Evolutionary conservation across 2,113 vertebrate species (phyloP).

Genomic region (Neogobius melanostomus): DNA sequence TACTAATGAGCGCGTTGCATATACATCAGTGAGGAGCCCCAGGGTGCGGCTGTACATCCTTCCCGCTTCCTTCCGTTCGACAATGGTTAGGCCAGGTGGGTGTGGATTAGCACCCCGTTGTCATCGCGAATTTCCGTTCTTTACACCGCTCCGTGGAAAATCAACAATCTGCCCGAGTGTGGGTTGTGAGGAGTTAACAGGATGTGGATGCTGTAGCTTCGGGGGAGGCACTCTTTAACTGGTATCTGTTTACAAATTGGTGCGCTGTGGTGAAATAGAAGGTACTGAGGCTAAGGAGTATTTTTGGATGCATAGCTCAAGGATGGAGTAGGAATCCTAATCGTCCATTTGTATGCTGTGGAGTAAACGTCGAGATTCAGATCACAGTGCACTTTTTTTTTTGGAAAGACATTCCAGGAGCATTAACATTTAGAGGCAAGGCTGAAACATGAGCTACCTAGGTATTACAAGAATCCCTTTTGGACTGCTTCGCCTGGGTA

Average conservation of each 20-base stretch:
- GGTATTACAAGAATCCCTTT: too few species aligned
- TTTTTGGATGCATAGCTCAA: neutral
- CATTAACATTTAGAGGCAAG: too few species aligned
- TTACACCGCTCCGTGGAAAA: conserved; percentile 51
- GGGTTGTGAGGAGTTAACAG: conserved; percentile 46
- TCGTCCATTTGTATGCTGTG: neutral
- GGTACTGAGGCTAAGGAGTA: too few species aligned
- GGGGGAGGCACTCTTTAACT: conserved; percentile 26
- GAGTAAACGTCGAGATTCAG: too few species aligned
- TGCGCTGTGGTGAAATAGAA: neutral
- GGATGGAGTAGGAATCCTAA: neutral
- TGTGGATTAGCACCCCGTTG: conserved; percentile 64
- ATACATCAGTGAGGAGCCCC: conserved; percentile 30
- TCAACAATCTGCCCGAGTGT: conserved; percentile 39
- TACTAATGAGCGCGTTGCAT: neutral
- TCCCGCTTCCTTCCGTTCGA: conserved; percentile 42
- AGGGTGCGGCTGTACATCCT: conserved; percentile 33
- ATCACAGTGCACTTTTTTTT: too few species aligned
- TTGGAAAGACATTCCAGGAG: too few species aligned
- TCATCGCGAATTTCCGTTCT: conserved; percentile 56
- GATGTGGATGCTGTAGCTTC: conserved; percentile 35
- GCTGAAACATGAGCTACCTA: too few species aligned
- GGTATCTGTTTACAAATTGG: neutral
- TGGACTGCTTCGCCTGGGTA: too few species aligned
- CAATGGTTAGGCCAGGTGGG: conserved; percentile 58